Percentiles rank a stretch among this genome's conserved stretches.
These are phyloP conservation scores for Leptopterna dolabrata DNA, from an alignment of 2,888 invertebrate genomes.

Conservation along the genomic window DNA sequence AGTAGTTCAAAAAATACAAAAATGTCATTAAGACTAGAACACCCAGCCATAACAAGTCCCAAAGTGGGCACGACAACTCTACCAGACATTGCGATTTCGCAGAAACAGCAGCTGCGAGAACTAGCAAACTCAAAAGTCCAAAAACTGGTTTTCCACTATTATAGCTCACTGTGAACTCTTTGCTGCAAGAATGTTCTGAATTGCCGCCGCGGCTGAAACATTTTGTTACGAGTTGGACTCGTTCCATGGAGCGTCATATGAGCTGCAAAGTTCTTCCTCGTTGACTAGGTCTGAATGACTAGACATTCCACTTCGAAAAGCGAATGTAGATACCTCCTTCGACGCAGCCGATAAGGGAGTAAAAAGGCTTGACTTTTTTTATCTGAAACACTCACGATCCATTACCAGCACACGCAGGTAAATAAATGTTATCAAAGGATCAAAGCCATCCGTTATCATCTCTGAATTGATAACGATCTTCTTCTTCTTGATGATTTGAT, in stretches of 20 bases:
- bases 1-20: background rate
- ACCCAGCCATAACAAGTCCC: background rate
- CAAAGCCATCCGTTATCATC: background rate
- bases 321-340: background rate
- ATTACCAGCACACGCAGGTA: background rate
- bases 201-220: constrained; percentile 33
- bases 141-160: background rate
- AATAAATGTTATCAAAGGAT: background rate
- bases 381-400: background rate
- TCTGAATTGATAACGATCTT: background rate
- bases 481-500: too few species aligned
- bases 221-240: constrained; percentile 23
- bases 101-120: background rate
- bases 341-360: background rate
- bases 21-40: background rate
- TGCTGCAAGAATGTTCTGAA: constrained; percentile 22
- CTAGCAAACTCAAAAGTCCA: background rate
- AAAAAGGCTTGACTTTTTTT: background rate
- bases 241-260: constrained; percentile 33
- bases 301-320: background rate
- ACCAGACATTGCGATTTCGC: background rate
- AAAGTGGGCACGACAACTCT: background rate
- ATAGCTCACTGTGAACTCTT: constrained; percentile 27
- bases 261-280: background rate
- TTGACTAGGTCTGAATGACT: background rate